Evolutionary conservation across 2,113 vertebrate genomes (phyloP).

Genomic region (Spea multiplicata): DNA sequence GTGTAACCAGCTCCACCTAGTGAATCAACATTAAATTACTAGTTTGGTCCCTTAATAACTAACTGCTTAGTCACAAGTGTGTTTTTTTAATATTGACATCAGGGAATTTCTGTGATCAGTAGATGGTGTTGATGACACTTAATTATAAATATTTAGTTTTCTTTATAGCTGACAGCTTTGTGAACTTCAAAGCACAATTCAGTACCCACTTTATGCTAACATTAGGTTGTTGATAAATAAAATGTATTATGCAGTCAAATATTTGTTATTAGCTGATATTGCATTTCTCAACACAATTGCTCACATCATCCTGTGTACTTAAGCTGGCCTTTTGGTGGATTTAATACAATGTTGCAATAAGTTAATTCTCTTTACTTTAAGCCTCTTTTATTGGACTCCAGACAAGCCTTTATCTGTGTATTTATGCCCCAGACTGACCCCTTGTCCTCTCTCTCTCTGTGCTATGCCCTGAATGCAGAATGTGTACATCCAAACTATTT

Average conservation of each 20-base stretch:
- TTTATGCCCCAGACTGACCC: conserved; percentile 31
- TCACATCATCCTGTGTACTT: conserved; percentile 24
- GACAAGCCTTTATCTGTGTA: conserved; percentile 15
- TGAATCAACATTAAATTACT: too few relatives aligned
- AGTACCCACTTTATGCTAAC: not conserved
- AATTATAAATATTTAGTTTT: too few relatives aligned
- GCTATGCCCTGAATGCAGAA: conserved; percentile 37
- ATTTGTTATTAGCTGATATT: conserved; percentile 28
- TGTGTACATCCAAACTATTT: conserved; percentile 47
- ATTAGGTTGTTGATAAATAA: not conserved
- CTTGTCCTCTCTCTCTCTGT: conserved; percentile 2
- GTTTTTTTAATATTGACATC: too few relatives aligned
- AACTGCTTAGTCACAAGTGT: too few relatives aligned
- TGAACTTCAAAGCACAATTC: not conserved
- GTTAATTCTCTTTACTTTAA: not conserved
- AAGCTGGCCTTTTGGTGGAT: conserved; percentile 5
- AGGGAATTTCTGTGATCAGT: too few relatives aligned
- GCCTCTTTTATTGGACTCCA: not conserved
- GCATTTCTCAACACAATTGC: not conserved
- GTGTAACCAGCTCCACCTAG: too few relatives aligned
- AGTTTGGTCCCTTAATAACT: too few relatives aligned
- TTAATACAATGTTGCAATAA: not conserved
- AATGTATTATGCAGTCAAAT: not conserved
- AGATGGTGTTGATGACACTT: too few relatives aligned
- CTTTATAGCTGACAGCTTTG: too few relatives aligned